Percentiles rank a stretch among this genome's conserved stretches.
These are phyloP conservation scores for Gambusia holbrooki DNA, from an alignment of 2,113 vertebrate genomes.

Conservation along the genomic window DNA sequence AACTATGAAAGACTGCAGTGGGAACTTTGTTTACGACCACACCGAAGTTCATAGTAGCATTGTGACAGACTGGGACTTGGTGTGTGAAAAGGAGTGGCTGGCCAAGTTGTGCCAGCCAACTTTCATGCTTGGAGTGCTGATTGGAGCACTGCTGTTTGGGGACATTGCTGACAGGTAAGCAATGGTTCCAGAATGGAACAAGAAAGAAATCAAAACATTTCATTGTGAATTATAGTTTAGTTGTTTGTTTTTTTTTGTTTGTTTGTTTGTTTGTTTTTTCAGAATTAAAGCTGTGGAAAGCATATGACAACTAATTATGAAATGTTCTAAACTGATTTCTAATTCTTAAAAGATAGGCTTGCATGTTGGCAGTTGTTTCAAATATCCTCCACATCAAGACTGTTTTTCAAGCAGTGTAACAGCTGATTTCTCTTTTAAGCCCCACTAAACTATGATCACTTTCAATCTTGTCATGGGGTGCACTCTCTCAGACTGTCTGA, in stretches of 20 bases:
- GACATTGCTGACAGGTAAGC: slow-evolving; percentile 91
- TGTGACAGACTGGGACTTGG: slow-evolving; percentile 90
- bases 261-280: too few species aligned
- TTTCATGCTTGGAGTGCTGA: slow-evolving; percentile 92
- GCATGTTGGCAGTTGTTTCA: too few species aligned
- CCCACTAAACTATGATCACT: too few species aligned
- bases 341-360: too few species aligned
- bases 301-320: too few species aligned
- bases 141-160: slow-evolving; percentile 90
- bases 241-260: too few species aligned
- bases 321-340: too few species aligned
- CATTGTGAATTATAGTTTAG: neutral
- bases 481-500: neutral
- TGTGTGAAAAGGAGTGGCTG: slow-evolving; percentile 90
- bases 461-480: too few species aligned
- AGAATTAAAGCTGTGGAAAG: too few species aligned
- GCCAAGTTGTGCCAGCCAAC: slow-evolving; percentile 89
- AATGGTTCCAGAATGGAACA: neutral
- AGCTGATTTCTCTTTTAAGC: too few species aligned
- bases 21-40: slow-evolving; percentile 85
- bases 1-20: slow-evolving; percentile 77
- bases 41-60: slow-evolving; percentile 85
- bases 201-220: neutral
- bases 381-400: too few species aligned
- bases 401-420: too few species aligned